Conservation (phyloP, 2,113 vertebrate genomes). For the Gymnocephalus cernua region DNA sequence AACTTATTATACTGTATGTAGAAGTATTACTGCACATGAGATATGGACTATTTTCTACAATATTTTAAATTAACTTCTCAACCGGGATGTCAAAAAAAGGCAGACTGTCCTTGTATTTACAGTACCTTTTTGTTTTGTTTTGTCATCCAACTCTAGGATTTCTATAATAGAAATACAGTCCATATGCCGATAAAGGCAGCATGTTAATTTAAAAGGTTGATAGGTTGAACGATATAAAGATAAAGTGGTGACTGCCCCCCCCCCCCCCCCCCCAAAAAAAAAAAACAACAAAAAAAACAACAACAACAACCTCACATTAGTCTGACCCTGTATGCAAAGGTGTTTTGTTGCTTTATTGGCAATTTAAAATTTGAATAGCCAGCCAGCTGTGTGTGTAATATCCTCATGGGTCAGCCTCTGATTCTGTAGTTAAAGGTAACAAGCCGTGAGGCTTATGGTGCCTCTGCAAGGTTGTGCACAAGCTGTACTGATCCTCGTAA, state of each 20-base stretch:
- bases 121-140: not conserved
- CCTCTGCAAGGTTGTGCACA: not conserved
- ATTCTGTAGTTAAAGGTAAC: conserved; percentile 3
- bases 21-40: not conserved
- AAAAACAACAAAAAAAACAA: too few relatives aligned
- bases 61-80: not conserved
- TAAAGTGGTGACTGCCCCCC: not conserved
- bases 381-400: not conserved
- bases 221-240: not conserved
- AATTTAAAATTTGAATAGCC: not conserved
- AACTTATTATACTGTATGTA: not conserved
- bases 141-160: not conserved
- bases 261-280: not conserved
- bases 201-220: not conserved
- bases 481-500: conserved; percentile 1
- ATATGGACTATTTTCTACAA: not conserved
- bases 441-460: not conserved
- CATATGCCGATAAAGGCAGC: not conserved
- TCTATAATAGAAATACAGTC: too few relatives aligned
- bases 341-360: not conserved
- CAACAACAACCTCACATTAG: not conserved
- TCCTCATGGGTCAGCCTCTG: not conserved
- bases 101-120: not conserved
- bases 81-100: not conserved
- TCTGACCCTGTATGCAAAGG: not conserved